These are phyloP conservation scores for Vollenhovia emeryi DNA, from an alignment of 1,140 invertebrate species.

Conservation along the genomic window DNA sequence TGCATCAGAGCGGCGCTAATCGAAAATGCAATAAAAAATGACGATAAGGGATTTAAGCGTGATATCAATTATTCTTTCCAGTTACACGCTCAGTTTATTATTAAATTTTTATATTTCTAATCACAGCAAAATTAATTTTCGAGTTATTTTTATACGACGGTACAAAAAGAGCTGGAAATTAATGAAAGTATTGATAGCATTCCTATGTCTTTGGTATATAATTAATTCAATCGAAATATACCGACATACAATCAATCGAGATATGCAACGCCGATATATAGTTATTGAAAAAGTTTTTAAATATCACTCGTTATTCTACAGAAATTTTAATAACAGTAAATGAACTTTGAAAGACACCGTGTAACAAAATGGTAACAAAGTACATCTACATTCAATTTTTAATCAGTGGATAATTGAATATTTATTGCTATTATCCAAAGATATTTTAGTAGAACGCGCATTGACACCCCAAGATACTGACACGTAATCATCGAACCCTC, in stretches of 20 bases:
- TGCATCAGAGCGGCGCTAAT: slow-evolving; percentile 13
- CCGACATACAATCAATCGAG: not conserved
- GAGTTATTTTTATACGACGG: not conserved
- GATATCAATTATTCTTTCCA: slow-evolving; percentile 5
- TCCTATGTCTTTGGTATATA: not conserved
- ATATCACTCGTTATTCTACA: not conserved
- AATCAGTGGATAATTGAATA: not conserved
- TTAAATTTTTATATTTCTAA: slow-evolving; percentile 4
- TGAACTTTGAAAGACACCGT: not conserved
- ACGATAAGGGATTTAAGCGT: slow-evolving; percentile 23
- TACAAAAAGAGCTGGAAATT: not conserved
- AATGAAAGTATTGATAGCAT: not conserved
- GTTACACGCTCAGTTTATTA: not conserved
- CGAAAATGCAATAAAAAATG: slow-evolving; percentile 42
- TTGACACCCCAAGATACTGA: not conserved
- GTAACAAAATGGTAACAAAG: not conserved
- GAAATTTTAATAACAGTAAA: not conserved
- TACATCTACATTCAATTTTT: not conserved
- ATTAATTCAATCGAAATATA: not conserved
- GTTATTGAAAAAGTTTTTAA: not conserved
- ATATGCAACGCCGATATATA: not conserved
- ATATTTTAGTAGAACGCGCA: not conserved
- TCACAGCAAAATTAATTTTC: not conserved
- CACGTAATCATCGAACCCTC: not conserved
- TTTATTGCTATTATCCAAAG: not conserved